Evolutionary conservation across 2,888 invertebrate species (phyloP), one percentile per base, ranked within the genome.

Genomic region (Pachymerium ferrugineum): DNA sequence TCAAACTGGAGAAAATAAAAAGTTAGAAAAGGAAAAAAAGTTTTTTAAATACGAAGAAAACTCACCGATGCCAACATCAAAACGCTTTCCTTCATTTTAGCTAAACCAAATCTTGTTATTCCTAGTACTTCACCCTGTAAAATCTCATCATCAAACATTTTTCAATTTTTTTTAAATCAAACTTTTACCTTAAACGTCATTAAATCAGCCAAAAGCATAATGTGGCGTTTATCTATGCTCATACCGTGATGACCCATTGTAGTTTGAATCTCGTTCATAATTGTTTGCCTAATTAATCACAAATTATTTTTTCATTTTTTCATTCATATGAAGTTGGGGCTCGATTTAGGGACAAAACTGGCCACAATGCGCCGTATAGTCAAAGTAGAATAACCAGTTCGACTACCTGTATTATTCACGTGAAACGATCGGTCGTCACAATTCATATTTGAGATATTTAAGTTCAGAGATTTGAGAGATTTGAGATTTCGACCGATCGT

Each of bases 171-270:
- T n/a, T n/a, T n/a, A n/a, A n/a, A n/a, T n/a, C n/a, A n/a, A n/a
- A n/a, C n/a, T n/a, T n/a, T 72, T 76, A 83, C 83, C 82, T 81
- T 82, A 78, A 94, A 94, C 0, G 97, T 97, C 99, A 99, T 99
- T 82, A 98, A 89, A 80, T 97, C 98, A 67, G 99, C 97, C 72
- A 99, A 87, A 76, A 99, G 86, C 92, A 95, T 97, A 75, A 98
- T 92, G 86, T 99, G 99, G 1, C 99, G 86, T 78, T 92, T 89
- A 86, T 99, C 99, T 74, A 99, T 94, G 79, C 91, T 94, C 92
- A 99, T 98, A 76, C 98, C 98, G 83, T 99, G 98, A 73, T 93
- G 93, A 81, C 91, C 93, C 98, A 99, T 98, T 28, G 98, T 97
- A 77, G 90, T 89, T 80, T 93, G 91, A 80, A 99, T 97, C 87